Conservation (phyloP, 2,888 invertebrate species). For the Blastobasis adustella region DNA sequence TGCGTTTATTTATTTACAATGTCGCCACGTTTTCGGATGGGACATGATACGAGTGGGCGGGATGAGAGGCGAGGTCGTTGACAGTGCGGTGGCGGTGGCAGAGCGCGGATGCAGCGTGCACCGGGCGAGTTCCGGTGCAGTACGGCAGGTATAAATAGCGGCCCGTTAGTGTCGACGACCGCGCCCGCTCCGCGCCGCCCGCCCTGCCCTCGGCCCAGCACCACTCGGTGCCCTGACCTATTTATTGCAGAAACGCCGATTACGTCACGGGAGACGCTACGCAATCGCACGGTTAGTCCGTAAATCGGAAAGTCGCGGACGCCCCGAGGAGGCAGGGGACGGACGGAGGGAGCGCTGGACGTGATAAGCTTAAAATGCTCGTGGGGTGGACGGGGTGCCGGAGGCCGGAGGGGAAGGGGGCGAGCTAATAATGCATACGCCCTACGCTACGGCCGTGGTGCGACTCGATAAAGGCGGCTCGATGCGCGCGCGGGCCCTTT, state of each 20-base stretch:
- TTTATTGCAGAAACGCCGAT: constrained; percentile 36
- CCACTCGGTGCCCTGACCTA: constrained; percentile 47
- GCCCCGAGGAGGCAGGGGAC: constrained; percentile 19
- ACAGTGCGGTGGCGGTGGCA: constrained; percentile 59
- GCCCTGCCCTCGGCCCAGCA: constrained; percentile 37
- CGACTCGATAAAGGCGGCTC: constrained; percentile 48
- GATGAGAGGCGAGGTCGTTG: constrained; percentile 57
- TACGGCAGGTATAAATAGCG: constrained; percentile 73
- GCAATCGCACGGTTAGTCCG: constrained; percentile 13
- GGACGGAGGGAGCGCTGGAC: constrained; percentile 34
- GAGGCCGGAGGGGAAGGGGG: constrained; percentile 32
- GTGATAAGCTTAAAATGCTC: constrained; percentile 21
- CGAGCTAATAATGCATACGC: constrained; percentile 60
- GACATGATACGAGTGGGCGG: constrained; percentile 18
- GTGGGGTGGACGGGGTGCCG: constrained; percentile 9
- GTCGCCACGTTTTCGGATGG: constrained; percentile 4
- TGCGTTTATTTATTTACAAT: neutral
- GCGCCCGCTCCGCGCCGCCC: constrained; percentile 34
- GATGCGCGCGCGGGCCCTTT: constrained; percentile 58
- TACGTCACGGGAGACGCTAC: constrained; percentile 22
- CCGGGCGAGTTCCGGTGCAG: constrained; percentile 71
- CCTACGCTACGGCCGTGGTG: constrained; percentile 30
- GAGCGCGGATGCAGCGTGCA: constrained; percentile 69
- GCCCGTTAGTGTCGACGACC: constrained; percentile 74
- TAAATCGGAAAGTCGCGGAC: constrained; percentile 22